Conservation (phyloP, 1,140 invertebrate genomes). For the Drosophila sp. region DNA sequence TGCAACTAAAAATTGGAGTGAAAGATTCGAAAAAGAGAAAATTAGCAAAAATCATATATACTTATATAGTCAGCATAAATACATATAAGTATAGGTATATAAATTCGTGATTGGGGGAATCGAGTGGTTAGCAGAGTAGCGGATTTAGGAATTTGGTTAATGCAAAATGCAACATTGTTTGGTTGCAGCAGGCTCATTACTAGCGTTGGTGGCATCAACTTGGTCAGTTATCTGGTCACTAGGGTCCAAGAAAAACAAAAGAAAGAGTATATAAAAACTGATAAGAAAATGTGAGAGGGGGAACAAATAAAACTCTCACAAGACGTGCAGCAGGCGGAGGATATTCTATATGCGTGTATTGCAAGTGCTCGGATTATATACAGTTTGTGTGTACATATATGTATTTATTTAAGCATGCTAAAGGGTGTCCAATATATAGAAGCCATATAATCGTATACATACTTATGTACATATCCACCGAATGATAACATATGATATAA, state of each 20-base stretch:
- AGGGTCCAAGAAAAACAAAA: constrained; percentile 33
- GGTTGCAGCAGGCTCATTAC: constrained; percentile 44
- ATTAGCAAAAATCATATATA: constrained; percentile 7
- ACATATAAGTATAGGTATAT: background rate
- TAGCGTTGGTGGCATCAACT: constrained; percentile 31
- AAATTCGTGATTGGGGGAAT: constrained; percentile 14
- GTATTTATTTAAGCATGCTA: constrained; percentile 6
- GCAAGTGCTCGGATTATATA: constrained; percentile 1
- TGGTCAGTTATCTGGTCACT: constrained; percentile 47
- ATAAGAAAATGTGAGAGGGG: background rate
- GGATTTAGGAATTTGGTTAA: constrained; percentile 37
- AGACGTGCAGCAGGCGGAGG: constrained; percentile 8
- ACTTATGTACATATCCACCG: background rate
- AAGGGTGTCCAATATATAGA: background rate
- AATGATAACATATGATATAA: too few relatives aligned
- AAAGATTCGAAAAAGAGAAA: constrained; percentile 22
- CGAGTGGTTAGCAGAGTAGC: background rate
- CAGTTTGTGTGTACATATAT: background rate
- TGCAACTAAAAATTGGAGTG: constrained; percentile 63
- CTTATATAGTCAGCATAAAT: background rate
- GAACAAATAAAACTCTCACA: background rate
- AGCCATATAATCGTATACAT: background rate
- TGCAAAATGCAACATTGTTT: constrained; percentile 74
- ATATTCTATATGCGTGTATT: background rate
- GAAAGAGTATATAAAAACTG: constrained; percentile 20